phyloP scores from a whole-genome alignment of 2,797 vertebrate species.

The Etheostoma nigrum region DNA sequence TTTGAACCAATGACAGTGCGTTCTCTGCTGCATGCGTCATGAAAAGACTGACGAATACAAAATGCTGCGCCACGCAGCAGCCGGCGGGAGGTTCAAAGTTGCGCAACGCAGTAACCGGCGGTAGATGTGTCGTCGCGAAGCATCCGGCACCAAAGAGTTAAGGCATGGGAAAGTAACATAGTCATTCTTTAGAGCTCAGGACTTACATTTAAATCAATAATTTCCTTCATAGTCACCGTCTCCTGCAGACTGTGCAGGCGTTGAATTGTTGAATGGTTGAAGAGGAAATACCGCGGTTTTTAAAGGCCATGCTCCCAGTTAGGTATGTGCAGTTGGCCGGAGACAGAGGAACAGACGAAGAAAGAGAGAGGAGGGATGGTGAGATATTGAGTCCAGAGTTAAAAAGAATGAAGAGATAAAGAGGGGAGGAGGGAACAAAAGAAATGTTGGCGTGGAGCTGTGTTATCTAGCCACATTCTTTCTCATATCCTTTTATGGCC shows the following conservation, averaged over 20 bases:
- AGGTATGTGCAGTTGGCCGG: constrained; percentile 27
- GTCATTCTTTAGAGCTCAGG: constrained; percentile 16
- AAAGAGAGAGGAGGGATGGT: constrained; percentile 11
- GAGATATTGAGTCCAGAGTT: constrained; percentile 34
- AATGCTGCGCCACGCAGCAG: too few species aligned
- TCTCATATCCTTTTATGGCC: constrained; percentile 68
- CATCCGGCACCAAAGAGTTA: too few species aligned
- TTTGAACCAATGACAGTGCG: too few species aligned
- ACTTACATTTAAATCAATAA: constrained; percentile 24
- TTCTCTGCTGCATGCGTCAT: too few species aligned
- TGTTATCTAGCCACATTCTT: constrained; percentile 64
- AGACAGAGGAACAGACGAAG: constrained; percentile 13
- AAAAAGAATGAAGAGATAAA: constrained; percentile 32
- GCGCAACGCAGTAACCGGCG: too few species aligned
- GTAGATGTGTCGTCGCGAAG: too few species aligned
- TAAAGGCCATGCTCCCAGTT: constrained; percentile 43
- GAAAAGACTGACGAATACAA: too few species aligned
- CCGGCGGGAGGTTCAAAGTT: too few species aligned
- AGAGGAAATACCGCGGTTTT: constrained; percentile 52
- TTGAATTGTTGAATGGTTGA: constrained; percentile 47
- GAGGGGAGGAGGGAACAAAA: constrained; percentile 22
- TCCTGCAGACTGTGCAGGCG: constrained; percentile 31
- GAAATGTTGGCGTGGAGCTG: constrained; percentile 34
- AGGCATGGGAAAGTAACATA: neutral
- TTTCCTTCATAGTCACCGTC: constrained; percentile 36